Evolutionary conservation across 2,113 vertebrate genomes (phyloP), one percentile per base, ranked within the genome.

Genomic region (Procavia capensis): DNA sequence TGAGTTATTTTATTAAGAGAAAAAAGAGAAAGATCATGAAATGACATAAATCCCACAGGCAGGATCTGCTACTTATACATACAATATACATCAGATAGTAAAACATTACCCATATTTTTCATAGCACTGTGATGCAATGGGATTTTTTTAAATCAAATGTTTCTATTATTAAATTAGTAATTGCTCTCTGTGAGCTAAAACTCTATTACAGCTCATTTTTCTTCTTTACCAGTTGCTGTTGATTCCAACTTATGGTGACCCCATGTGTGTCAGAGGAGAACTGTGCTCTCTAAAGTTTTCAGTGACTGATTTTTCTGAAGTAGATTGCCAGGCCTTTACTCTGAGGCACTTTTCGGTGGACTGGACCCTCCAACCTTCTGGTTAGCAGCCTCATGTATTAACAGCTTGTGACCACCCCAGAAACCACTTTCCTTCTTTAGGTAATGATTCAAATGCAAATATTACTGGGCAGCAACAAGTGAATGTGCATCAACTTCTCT

Each of bases 1-100:
- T 8, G 34, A 27, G 13, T 59, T 83, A 11, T 76, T 91, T 87
- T 82, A 19, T 74, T 45, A 54, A 4, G 57, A 92, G 43, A 47
- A 85, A 63, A 75, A 83, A 59, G 70, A 76, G 72, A 34, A 1
- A 72, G 79, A 25, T 11, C 29, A 9, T 29, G 22, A 84, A 86
- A 43, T 24, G 66, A 68, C 24, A 6, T 25, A 24, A 6, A 14
- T 34, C 7, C 34, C 20, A 3, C 0, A 8, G 36, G 4, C 20
- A 9, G n/a, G 27, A 34, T 5, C 31, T 4, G 3, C 45, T 54
- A 16, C 95, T 45, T 16, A 10, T 6, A 17, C 8, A 41, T 1
- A 11, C 4, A 39, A 16, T 20, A 2, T 9, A 72, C 31, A 7
- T 1, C 8, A 34, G 24, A 39, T 63, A 47, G 50, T 66, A 45